Conservation (phyloP, 2,797 vertebrate species). For the Poeciliopsis infans region DNA sequence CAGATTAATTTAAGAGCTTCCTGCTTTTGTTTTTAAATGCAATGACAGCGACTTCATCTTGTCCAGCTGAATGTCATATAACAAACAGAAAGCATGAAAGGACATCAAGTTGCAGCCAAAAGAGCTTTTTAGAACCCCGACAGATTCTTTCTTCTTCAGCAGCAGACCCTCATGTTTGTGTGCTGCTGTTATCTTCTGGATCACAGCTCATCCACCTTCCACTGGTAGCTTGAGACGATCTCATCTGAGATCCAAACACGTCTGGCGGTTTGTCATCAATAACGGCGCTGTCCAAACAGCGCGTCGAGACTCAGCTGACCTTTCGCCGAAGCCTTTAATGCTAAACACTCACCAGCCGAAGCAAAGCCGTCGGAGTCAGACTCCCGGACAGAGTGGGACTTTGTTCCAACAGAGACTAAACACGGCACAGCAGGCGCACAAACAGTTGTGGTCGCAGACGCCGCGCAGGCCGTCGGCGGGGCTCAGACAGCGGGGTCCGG, state of each 20-base stretch:
- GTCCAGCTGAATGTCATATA: not conserved
- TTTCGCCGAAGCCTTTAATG: constrained; percentile 9
- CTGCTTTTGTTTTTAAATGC: not conserved
- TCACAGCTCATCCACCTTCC: not conserved
- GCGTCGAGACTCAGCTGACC: not conserved
- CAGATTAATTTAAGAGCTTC: not conserved
- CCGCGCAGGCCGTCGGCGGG: not conserved
- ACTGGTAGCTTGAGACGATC: not conserved
- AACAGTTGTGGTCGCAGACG: constrained; percentile 8
- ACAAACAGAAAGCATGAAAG: not conserved
- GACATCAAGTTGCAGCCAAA: not conserved
- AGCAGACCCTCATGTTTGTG: not conserved
- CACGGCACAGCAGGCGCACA: constrained; percentile 20
- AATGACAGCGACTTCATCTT: not conserved
- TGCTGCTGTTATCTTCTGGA: not conserved
- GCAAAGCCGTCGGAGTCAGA: not conserved
- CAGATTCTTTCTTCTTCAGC: not conserved
- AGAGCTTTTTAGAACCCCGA: not conserved
- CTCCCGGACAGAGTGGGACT: constrained; percentile 3
- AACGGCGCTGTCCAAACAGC: not conserved
- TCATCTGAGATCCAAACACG: not conserved
- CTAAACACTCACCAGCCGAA: not conserved
- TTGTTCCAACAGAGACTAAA: constrained; percentile 36
- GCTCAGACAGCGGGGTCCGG: constrained; percentile 24
- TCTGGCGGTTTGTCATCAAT: not conserved